Evolutionary conservation across 2,113 vertebrate genomes (phyloP).

Genomic region (Hyla sarda): DNA sequence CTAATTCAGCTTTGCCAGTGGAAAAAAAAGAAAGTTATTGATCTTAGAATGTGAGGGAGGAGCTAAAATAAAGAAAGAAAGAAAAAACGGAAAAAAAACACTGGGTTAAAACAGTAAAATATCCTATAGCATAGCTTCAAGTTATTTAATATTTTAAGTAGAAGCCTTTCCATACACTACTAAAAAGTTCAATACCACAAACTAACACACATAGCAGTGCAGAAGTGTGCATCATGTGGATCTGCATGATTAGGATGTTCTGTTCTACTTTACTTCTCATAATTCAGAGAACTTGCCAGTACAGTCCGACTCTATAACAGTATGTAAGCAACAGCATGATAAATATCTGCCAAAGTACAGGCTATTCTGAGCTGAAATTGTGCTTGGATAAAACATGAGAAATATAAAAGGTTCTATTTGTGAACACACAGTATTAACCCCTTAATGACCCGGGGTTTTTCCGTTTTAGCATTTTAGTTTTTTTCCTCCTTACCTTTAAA

Average conservation of each 20-base stretch:
- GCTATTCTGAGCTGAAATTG: constrained; percentile 30
- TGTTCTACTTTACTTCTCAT: constrained; percentile 37
- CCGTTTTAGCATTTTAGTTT: no score
- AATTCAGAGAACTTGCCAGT: constrained; percentile 18
- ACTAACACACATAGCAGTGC: background rate
- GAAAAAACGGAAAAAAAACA: no score
- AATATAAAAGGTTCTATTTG: constrained; percentile 2
- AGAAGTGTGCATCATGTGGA: background rate
- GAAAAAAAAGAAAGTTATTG: no score
- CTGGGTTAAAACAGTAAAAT: no score
- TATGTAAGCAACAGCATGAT: constrained; percentile 26
- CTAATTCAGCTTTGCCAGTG: no score
- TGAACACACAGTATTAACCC: background rate
- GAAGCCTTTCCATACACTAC: background rate
- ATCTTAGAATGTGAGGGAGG: no score
- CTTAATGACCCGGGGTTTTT: no score
- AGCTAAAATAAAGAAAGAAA: no score
- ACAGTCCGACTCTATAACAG: constrained; percentile 27
- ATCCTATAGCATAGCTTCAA: background rate
- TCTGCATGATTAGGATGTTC: constrained; percentile 49
- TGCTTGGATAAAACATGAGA: constrained; percentile 5
- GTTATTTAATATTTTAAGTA: background rate
- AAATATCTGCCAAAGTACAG: constrained; percentile 32
- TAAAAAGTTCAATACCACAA: background rate
- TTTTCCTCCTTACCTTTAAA: no score